Evolutionary conservation across 2,888 invertebrate species (phyloP).

Genomic region (Drosophila peninsularis): DNA sequence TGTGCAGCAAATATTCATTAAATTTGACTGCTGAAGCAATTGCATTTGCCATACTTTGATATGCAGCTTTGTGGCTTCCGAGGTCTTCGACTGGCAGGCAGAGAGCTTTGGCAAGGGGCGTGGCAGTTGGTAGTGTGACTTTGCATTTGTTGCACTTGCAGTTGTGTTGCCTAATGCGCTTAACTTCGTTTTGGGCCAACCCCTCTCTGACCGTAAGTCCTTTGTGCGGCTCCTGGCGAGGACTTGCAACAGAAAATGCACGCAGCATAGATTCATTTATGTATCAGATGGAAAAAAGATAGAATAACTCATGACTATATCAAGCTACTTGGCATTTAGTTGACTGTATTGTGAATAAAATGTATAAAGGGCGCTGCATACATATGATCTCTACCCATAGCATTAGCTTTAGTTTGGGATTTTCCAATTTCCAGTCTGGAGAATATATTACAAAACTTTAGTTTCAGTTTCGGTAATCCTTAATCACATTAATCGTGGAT

Average conservation of each 20-base stretch:
- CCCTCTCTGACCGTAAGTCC: conserved; percentile 19
- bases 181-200: conserved; percentile 38
- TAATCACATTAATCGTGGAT: background rate
- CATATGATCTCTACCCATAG: background rate
- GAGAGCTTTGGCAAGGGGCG: background rate
- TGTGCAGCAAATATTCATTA: conserved; percentile 54
- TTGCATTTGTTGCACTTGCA: conserved; percentile 49
- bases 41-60: conserved; percentile 48
- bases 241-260: conserved; percentile 27
- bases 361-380: background rate
- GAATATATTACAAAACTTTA: background rate
- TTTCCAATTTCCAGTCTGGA: background rate
- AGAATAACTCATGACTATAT: no score
- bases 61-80: conserved; percentile 45
- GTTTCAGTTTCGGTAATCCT: background rate
- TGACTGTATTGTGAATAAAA: background rate
- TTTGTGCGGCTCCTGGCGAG: conserved; percentile 12
- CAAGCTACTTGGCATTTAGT: background rate
- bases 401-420: background rate
- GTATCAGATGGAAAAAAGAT: conserved; percentile 3
- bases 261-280: conserved; percentile 12
- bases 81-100: conserved; percentile 5
- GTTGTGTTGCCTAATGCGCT: conserved; percentile 48
- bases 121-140: conserved; percentile 45
- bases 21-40: conserved; percentile 50